These are phyloP conservation scores for Oostethus manadensis DNA, from an alignment of 2,113 vertebrate genomes.

Conservation along the genomic window DNA sequence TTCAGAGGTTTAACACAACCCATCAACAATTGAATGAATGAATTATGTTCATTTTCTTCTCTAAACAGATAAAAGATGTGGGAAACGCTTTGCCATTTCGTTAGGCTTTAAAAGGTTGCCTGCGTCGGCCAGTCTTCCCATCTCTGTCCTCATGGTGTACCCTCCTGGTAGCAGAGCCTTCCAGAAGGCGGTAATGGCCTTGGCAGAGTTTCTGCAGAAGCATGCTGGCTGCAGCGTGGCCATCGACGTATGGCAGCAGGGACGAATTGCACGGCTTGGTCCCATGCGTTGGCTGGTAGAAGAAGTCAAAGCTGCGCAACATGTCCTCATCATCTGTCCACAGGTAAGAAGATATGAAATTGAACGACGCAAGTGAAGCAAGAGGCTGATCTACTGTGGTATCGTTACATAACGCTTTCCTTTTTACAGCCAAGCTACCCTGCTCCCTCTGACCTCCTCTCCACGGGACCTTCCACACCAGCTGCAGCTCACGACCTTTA, in stretches of 20 bases:
- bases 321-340: slow-evolving; percentile 70
- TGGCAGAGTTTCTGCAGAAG: slow-evolving; percentile 74
- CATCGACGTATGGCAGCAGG: slow-evolving; percentile 77
- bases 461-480: slow-evolving; percentile 31
- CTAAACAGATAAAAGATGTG: slow-evolving; percentile 22
- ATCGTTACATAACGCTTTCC: neutral
- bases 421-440: slow-evolving; percentile 4
- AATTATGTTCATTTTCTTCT: neutral
- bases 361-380: neutral
- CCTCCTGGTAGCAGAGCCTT: slow-evolving; percentile 65
- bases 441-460: neutral
- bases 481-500: slow-evolving; percentile 72
- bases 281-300: slow-evolving; percentile 75
- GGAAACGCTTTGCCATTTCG: neutral
- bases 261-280: slow-evolving; percentile 72
- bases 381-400: neutral
- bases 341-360: slow-evolving; percentile 14
- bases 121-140: neutral
- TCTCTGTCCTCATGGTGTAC: slow-evolving; percentile 73
- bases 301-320: slow-evolving; percentile 61
- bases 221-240: slow-evolving; percentile 65
- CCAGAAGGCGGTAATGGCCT: slow-evolving; percentile 63
- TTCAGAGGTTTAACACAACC: too few relatives aligned
- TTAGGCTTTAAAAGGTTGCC: slow-evolving; percentile 5
- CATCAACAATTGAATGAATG: too few relatives aligned